phyloP scores from a whole-genome alignment of 2,888 invertebrate species.

The Diaprepes abbreviatus region DNA sequence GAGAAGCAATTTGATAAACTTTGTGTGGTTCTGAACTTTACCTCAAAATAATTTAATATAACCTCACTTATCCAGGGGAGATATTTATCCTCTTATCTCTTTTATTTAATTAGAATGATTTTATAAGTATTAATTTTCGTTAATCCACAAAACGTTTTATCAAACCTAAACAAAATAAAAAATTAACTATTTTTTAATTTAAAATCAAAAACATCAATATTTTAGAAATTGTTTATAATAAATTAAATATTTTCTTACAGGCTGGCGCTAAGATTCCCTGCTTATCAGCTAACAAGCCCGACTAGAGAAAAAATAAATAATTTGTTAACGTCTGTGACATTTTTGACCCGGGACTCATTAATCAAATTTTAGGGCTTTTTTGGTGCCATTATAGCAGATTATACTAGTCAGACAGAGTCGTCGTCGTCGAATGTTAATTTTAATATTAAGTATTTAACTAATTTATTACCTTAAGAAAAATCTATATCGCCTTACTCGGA shows the following conservation, averaged over 20 bases:
- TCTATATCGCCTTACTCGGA: not conserved
- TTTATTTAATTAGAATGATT: no score
- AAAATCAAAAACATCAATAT: slow-evolving; percentile 7
- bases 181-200: not conserved
- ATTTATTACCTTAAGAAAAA: not conserved
- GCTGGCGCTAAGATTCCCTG: slow-evolving; percentile 13
- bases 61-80: no score
- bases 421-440: not conserved
- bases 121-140: no score
- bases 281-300: slow-evolving; percentile 14
- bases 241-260: slow-evolving; percentile 2
- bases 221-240: not conserved
- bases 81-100: no score
- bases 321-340: slow-evolving; percentile 27
- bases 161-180: not conserved
- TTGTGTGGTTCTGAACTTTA: no score
- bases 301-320: slow-evolving; percentile 34
- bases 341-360: slow-evolving; percentile 22
- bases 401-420: slow-evolving; percentile 26
- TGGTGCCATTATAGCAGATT: slow-evolving; percentile 36
- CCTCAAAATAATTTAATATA: no score
- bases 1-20: no score
- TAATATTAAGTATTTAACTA: not conserved
- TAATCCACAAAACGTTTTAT: no score
- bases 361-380: slow-evolving; percentile 42